Evolutionary conservation across 2,888 invertebrate species (phyloP), one percentile per base, ranked within the genome.

Genomic region (Spilosoma lubricipeda): DNA sequence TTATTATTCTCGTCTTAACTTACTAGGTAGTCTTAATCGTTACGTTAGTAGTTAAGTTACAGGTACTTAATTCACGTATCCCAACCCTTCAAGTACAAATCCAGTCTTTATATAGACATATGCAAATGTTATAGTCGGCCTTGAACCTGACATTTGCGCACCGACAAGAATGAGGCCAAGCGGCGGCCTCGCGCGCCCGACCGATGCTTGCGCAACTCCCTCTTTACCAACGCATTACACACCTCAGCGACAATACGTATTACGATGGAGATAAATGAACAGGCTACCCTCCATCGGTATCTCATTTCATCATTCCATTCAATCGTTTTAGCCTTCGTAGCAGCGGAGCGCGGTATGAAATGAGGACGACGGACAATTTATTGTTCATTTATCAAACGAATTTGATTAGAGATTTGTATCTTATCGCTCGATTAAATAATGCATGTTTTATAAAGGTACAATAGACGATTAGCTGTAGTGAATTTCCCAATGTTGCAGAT

Each of bases 71-170:
- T 63, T 7, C 48, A 39, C 27, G 23, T 15, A 67, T 67, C 30
- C 33, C 45, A 18, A 67, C 1, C 45, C 30, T 30, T 30, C 30
- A 11, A 13, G 33, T 20, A 30, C 33, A 67, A 23, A 48, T 48
- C 30, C 48, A 67, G 20, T 48, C 67, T 20, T 48, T 4, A 48
- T 30, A 67, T 30, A 45, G 45, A 67, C 30, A 45, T 33, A 48
- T 67, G 33, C 33, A 67, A 56, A 69, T 69, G 56, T 36, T 39
- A 20, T 65, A 36, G 30, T 18, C 80, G 86, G 81, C 91, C 94
- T 93, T 94, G 94, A 94, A 92, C 93, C 90, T 94, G 94, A 93
- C 93, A 93, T 92, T 93, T 89, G 90, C 85, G 82, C 84, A 85
- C 78, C 84, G 82, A 30, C 42, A 15, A 48, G 88, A 93, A 90